phyloP scores from a whole-genome alignment of 2,888 invertebrate genomes.

The Nymphalis c-album region DNA sequence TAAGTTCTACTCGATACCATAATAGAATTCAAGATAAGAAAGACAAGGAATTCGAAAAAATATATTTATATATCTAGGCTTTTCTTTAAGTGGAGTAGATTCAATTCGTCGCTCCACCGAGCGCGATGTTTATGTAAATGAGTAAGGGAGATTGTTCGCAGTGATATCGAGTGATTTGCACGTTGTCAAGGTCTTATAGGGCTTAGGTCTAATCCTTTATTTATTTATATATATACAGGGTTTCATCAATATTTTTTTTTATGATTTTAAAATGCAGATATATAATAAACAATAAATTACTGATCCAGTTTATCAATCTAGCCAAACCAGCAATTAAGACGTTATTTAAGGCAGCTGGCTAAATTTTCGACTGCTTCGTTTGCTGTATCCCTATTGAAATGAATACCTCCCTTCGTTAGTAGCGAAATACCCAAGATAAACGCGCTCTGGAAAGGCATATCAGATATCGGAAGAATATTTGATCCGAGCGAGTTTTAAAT shows the following conservation, averaged over 20 bases:
- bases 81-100: conserved; percentile 33
- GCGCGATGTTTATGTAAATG: conserved; percentile 39
- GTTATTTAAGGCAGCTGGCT: too few species aligned
- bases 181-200: conserved; percentile 21
- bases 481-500: too few species aligned
- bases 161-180: conserved; percentile 24
- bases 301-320: too few species aligned
- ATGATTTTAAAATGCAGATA: too few species aligned
- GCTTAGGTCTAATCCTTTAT: neutral
- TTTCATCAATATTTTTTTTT: neutral
- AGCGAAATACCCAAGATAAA: too few species aligned
- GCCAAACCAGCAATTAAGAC: too few species aligned
- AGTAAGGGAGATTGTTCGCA: conserved; percentile 26
- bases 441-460: too few species aligned
- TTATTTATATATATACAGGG: neutral
- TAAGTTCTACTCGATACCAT: neutral
- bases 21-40: conserved; percentile 1
- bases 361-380: too few species aligned
- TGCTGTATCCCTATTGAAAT: too few species aligned
- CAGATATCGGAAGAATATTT: too few species aligned
- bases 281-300: too few species aligned
- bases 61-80: conserved; percentile 25
- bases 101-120: conserved; percentile 38
- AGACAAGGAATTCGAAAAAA: neutral
- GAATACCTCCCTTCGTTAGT: too few species aligned